These are phyloP conservation scores for Peromyscus attwateri DNA, from an alignment of 2,797 vertebrate genomes.

Conservation along the genomic window DNA sequence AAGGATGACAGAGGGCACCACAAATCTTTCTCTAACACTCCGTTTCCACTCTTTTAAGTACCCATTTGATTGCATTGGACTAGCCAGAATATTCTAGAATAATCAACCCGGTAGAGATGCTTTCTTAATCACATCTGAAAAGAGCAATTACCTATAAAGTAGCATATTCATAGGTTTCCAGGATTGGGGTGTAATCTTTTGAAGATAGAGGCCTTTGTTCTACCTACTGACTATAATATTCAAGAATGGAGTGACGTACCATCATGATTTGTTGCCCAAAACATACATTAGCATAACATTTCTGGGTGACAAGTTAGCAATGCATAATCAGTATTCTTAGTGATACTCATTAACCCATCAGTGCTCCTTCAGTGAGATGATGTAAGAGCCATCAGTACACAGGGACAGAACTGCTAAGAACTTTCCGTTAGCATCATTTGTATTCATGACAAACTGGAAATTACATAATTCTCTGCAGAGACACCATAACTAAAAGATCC, in stretches of 20 bases:
- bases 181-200: neutral
- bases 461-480: neutral
- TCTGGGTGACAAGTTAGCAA: neutral
- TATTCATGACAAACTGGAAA: slow-evolving; percentile 37
- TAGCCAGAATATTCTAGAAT: neutral
- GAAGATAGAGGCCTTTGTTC: neutral
- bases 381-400: neutral
- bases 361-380: neutral
- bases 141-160: neutral
- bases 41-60: neutral
- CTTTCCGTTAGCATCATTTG: neutral
- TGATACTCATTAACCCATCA: neutral
- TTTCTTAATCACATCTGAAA: slow-evolving; percentile 1
- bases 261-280: neutral
- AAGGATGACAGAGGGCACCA: neutral
- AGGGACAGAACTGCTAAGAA: neutral
- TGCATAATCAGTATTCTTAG: neutral
- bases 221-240: slow-evolving; percentile 33
- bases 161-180: neutral
- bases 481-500: slow-evolving; percentile 20
- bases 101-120: neutral
- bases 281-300: neutral
- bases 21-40: neutral
- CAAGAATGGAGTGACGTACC: neutral
- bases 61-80: neutral